Percentiles rank a stretch among this genome's conserved stretches.
Conservation (phyloP, 1,140 invertebrate species). For the Drosophila willistoni region DNA sequence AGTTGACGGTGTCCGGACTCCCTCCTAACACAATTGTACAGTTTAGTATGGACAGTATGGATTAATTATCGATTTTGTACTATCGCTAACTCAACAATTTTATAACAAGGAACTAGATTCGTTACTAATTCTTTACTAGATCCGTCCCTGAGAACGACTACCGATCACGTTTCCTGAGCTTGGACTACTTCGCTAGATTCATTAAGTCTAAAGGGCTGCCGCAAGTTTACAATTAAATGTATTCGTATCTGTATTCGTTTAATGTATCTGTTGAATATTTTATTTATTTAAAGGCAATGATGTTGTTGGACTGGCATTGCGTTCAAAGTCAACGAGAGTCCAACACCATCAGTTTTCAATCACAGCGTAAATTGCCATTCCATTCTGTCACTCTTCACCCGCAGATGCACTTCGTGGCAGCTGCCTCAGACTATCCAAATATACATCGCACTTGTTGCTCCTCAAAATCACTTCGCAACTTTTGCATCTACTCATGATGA, state of each 20-base stretch:
- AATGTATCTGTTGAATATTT: background rate
- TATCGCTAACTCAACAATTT: too few species aligned
- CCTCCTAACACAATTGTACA: too few species aligned
- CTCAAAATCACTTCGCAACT: conserved; percentile 75
- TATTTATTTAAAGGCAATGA: conserved; percentile 77
- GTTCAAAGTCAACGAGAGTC: conserved; percentile 60
- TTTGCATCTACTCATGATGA: conserved; percentile 68
- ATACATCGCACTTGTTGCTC: conserved; percentile 73
- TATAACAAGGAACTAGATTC: too few species aligned
- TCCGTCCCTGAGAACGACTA: too few species aligned
- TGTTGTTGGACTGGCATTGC: background rate
- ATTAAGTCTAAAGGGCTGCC: too few species aligned
- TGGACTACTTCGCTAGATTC: too few species aligned
- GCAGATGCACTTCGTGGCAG: background rate
- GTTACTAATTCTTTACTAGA: too few species aligned
- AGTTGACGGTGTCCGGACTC: too few species aligned
- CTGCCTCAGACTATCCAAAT: conserved; percentile 28
- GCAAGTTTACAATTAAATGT: conserved; percentile 35
- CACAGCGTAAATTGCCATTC: conserved; percentile 54
- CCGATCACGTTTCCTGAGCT: too few species aligned
- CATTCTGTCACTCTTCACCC: conserved; percentile 40
- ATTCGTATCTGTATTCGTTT: conserved; percentile 18
- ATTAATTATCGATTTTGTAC: too few species aligned
- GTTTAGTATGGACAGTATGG: too few species aligned
- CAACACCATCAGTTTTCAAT: conserved; percentile 77